Percentiles rank a stretch among this genome's conserved stretches.
These are phyloP conservation scores for Lordiphosa collinella DNA, from an alignment of 1,140 invertebrate genomes.

Conservation along the genomic window DNA sequence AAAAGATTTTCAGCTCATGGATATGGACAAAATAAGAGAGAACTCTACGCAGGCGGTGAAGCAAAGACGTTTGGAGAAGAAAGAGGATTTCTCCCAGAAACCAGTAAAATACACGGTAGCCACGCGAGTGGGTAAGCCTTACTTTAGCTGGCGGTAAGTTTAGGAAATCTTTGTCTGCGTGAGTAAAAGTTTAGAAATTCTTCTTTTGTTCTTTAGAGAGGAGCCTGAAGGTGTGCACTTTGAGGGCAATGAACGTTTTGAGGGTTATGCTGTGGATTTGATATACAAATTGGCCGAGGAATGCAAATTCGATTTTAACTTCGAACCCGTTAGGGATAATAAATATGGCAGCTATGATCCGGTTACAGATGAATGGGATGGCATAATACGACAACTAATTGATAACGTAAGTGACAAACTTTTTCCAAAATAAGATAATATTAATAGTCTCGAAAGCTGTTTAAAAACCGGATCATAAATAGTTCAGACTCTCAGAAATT, in stretches of 20 bases:
- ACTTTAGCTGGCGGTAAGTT: conserved; percentile 69
- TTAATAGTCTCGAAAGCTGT: no score
- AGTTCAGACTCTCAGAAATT: background rate
- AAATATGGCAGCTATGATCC: conserved; percentile 86
- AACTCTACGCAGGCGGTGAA: conserved; percentile 52
- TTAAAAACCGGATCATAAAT: no score
- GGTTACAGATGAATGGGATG: conserved; percentile 88
- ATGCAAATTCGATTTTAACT: conserved; percentile 87
- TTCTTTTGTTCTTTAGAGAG: conserved; percentile 8
- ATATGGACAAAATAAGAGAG: conserved; percentile 41
- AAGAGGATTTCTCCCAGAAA: conserved; percentile 64
- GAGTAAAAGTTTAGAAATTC: background rate
- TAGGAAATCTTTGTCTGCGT: background rate
- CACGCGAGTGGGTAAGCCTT: conserved; percentile 65
- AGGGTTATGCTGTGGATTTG: conserved; percentile 89
- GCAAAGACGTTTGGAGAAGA: conserved; percentile 34
- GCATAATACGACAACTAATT: conserved; percentile 91
- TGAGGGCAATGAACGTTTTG: conserved; percentile 82
- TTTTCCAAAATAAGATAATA: no score
- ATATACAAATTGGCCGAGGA: conserved; percentile 84
- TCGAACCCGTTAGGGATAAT: conserved; percentile 85
- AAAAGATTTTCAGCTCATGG: conserved; percentile 51
- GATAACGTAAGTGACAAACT: conserved; percentile 83
- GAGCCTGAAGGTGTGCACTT: conserved; percentile 67
- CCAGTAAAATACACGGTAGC: conserved; percentile 56